Evolutionary conservation across 2,888 invertebrate genomes (phyloP), one percentile per base, ranked within the genome.

Genomic region (Encarsia formosa): DNA sequence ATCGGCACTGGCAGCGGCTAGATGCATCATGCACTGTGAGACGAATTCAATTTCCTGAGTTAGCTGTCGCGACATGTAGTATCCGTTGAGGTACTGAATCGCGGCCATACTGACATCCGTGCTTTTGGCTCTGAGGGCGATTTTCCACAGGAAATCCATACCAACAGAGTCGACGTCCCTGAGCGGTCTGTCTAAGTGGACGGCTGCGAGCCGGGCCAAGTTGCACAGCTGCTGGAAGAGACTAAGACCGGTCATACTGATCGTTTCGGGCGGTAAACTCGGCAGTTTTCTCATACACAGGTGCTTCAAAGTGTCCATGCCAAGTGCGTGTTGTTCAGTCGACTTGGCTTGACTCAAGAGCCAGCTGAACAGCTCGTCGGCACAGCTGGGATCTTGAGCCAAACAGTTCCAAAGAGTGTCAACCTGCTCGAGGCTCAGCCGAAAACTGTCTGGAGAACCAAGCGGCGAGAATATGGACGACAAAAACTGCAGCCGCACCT

Each of bases 71-170:
- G 91, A 90, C 84, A 95, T 92, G 75, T 95, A 96, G 74, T 92
- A 94, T 67, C 88, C 87, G 73, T 95, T 96, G 49, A 96, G 80
- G 70, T 93, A 93, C 70, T 94, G 92, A 62, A 95, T 95, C 1
- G 95, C 94, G 3, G 93, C 89, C 84, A 94, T 86, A 59, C 93
- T 93, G 2, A 96, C 95, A 69, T 95, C 94, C 75, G 93, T 93
- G 69, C 89, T 93, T 61, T 87, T 87, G 2, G 95, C 94, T 60
- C 89, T 79, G 4, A 96, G 77, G 0, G 95, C 95, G 56, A 96
- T 93, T 73, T 90, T 90, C 94, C 95, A 96, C 61, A 95, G 77
- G 64, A 94, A 92, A 73, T 91, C 90, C 89, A 95, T 94, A 13
- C 92, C 93, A 13, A 90, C 81, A 45, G 77, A 77, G 42, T 83